A percentile compares a stretch with the other conserved stretches of the same genome.
Conservation (phyloP, 1,140 invertebrate species). For the Drosophila biarmipes region DNA sequence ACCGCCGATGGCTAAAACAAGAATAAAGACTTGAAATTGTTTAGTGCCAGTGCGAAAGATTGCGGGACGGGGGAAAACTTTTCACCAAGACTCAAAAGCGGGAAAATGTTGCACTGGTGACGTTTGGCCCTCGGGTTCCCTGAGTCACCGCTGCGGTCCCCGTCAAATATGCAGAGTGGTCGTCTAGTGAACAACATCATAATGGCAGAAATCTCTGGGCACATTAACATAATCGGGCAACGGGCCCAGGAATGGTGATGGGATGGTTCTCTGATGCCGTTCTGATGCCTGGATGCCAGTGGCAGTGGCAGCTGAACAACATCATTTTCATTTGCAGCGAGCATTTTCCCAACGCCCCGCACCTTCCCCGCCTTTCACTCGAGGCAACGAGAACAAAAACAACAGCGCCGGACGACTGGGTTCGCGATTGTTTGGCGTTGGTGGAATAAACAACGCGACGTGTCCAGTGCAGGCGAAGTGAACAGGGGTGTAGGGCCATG, state of each 20-base stretch:
- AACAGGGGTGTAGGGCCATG: neutral
- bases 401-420: slow-evolving; percentile 43
- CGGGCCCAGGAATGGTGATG: slow-evolving; percentile 48
- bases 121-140: slow-evolving; percentile 21
- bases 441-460: slow-evolving; percentile 78
- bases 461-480: slow-evolving; percentile 69
- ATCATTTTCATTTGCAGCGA: slow-evolving; percentile 72
- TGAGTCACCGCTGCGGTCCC: slow-evolving; percentile 27
- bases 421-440: slow-evolving; percentile 78
- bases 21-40: slow-evolving; percentile 28
- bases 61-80: slow-evolving; percentile 1
- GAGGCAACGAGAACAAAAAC: slow-evolving; percentile 45
- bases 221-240: slow-evolving; percentile 78
- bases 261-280: slow-evolving; percentile 38
- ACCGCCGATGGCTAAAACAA: slow-evolving; percentile 34
- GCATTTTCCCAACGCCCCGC: neutral
- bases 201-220: slow-evolving; percentile 70
- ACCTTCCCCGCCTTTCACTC: neutral
- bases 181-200: slow-evolving; percentile 72
- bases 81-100: slow-evolving; percentile 15
- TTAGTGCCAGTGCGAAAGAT: slow-evolving; percentile 10
- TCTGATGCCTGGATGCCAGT: slow-evolving; percentile 31
- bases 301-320: slow-evolving; percentile 60
- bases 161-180: slow-evolving; percentile 76
- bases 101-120: slow-evolving; percentile 44